Conservation (phyloP, 1,140 invertebrate species). For the Bombus waltoni region DNA sequence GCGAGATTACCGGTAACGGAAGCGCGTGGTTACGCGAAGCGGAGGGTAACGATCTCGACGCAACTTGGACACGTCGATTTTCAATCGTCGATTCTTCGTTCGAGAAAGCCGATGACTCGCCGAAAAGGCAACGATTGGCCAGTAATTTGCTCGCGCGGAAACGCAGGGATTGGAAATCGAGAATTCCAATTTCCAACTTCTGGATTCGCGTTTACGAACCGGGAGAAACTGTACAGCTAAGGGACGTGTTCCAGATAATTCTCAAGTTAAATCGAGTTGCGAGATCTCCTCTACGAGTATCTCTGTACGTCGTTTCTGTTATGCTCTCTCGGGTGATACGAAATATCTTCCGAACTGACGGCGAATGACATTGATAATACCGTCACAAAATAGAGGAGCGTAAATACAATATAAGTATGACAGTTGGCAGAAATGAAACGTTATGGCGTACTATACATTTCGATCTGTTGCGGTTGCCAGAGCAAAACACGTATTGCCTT, state of each 20-base stretch:
- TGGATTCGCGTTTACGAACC: neutral
- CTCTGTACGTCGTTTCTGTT: neutral
- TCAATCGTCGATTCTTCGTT: neutral
- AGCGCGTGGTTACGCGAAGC: neutral
- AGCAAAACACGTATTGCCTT: too few species aligned
- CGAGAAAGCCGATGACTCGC: neutral
- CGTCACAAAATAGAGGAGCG: too few species aligned
- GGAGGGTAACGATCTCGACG: neutral
- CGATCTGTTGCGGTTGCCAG: too few species aligned
- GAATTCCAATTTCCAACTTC: neutral
- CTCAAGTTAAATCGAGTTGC: constrained; percentile 2
- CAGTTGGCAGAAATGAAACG: too few species aligned
- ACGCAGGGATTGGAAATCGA: neutral
- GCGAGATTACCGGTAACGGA: neutral
- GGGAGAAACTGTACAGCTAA: neutral
- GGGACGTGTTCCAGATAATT: neutral
- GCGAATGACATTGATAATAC: too few species aligned
- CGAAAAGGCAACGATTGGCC: neutral
- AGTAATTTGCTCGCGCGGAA: neutral
- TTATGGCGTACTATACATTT: too few species aligned
- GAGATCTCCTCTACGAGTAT: neutral
- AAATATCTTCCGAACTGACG: neutral
- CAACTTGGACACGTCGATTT: too few species aligned
- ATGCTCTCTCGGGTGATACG: neutral
- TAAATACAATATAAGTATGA: too few species aligned